Evolutionary conservation across 2,113 vertebrate species (phyloP), one percentile per base, ranked within the genome.

Genomic region (Noturus placidus): DNA sequence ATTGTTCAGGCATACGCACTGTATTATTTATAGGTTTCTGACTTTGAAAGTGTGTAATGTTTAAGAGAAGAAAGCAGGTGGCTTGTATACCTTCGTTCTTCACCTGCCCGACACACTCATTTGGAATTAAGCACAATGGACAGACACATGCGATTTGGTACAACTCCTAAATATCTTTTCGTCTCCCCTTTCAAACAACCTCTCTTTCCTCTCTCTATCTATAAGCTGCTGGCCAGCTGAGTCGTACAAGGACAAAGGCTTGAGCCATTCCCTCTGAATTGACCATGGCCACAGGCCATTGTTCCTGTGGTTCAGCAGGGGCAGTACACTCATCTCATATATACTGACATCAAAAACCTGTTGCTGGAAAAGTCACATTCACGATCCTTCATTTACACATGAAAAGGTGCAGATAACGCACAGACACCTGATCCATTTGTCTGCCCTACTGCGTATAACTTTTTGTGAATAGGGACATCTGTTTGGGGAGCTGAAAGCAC

Each of bases 81-180:
- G 88, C 89, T 92, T 46, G 84, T 85, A 88, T 80, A 30, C 86
- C 50, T 87, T 42, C 59, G 10, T 20, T 59, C 57, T 70, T 80
- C 61, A 70, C 83, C 46, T 50, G 69, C 70, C 82, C 61, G 72
- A 86, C 67, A 84, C 88, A 35, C 89, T 86, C 57, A 3, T 17
- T 90, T 77, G 77, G 89, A 83, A 77, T 84, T 86, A 63, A 87
- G 84, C 84, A 94, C 90, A 93, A 92, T 86, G 90, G 87, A 87
- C 89, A 83, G 87, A 89, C 90, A 86, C 87, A 91, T 88, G 83
- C 78, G 84, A 88, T 93, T 87, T 89, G 91, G 91, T 91, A 90
- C 88, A 89, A 91, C 81, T 91, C 88, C 74, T 76, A 82, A 82
- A 61, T 82, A 80, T 57, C 86, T 90, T 86, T 54, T 76, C 50